Evolutionary conservation across 2,888 invertebrate species (phyloP), one percentile per base, ranked within the genome.

Genomic region (Callyntrura sp.): DNA sequence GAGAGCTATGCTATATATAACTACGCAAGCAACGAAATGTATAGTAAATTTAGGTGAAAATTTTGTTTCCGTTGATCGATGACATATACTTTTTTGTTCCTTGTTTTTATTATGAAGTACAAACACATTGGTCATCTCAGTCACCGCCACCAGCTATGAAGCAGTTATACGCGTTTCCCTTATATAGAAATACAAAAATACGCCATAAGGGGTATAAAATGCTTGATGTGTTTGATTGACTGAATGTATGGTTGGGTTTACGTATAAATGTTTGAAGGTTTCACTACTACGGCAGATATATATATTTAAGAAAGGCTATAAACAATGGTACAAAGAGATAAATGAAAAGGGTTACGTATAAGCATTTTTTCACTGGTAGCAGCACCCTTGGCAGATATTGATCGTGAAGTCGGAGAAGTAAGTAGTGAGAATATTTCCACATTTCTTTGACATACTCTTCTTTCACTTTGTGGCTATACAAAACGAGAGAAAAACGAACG

Each of bases 371-470:
- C 23, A 12, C n/a, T 25, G n/a, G 14, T 78, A 2, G 14, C 78
- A 65, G 14, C 65, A 65, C n/a, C 76, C 43, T 70, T 60, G 73
- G 76, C 45, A 85, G 25, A 78, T 85, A 85, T 85, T 85, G 85
- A 85, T 85, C 85, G 85, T 57, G 35, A 70, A 48, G 57, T 55
- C 55, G 51, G n/a, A 48, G 48, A 25, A 73, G 48, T 76, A 78
- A 78, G 28, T 28, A 23, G 28, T 57, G 28, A 17, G 43, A 85
- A 76, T 51, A 57, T 85, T 73, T 85, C 43, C 25, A 35, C 70
- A 84, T 84, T 35, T 35, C 28, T 51, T 78, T 78, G 57, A 25
- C 55, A 78, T 25, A 2, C 78, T 57, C 28, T 17, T 57, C 57
- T 78, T 78, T 78, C 78, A 28, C 73, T 78, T 78, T 78, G n/a